Conservation (phyloP, 1,140 invertebrate species). For the Limonius californicus region DNA sequence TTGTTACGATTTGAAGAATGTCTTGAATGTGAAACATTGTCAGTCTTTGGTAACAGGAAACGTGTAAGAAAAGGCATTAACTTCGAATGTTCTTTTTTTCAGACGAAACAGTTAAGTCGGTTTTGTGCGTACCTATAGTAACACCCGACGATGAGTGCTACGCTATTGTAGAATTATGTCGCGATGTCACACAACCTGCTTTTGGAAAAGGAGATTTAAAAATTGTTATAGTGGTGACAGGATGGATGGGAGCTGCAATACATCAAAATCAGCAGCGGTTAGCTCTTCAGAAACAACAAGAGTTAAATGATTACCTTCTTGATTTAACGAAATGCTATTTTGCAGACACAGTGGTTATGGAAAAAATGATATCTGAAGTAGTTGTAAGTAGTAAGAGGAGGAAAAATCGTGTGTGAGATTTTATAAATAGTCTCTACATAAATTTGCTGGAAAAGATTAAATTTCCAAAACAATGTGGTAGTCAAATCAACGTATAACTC, state of each 20-base stretch:
- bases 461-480: no score
- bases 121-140: constrained; percentile 53
- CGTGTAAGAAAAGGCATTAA: no score
- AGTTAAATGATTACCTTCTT: constrained; percentile 49
- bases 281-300: constrained; percentile 49
- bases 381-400: constrained; percentile 50
- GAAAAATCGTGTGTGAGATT: no score
- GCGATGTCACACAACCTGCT: constrained; percentile 41
- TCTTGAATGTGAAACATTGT: not conserved
- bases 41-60: no score
- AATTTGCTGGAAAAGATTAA: no score
- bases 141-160: constrained; percentile 53
- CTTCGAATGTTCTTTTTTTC: no score
- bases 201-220: constrained; percentile 42
- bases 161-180: constrained; percentile 53
- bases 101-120: constrained; percentile 48
- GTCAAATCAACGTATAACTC: no score
- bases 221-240: constrained; percentile 48
- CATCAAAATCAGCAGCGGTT: constrained; percentile 52
- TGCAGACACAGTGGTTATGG: constrained; percentile 50
- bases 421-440: no score
- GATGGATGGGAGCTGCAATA: constrained; percentile 55
- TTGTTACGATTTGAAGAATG: not conserved
- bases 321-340: constrained; percentile 53
- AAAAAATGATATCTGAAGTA: constrained; percentile 55